A percentile compares a stretch with the other conserved stretches of the same genome.
Conservation (phyloP, 2,888 invertebrate species). For the Microctonus aethiopoides region DNA sequence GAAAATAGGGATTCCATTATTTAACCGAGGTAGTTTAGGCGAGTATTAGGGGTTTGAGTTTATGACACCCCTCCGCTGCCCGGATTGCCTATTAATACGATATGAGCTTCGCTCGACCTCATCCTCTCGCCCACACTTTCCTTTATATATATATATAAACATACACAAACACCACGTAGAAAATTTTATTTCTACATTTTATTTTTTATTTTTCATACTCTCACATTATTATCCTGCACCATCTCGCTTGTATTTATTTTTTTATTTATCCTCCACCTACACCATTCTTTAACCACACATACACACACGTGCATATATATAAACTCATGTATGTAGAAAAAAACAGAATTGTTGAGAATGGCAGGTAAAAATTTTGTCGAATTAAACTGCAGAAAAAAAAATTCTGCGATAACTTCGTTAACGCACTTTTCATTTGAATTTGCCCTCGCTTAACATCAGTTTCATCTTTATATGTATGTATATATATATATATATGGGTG, state of each 20-base stretch:
- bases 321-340: constrained; percentile 18
- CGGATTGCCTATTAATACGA: constrained; percentile 68
- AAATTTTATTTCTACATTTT: no score
- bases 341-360: constrained; percentile 30
- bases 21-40: constrained; percentile 67
- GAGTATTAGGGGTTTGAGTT: constrained; percentile 67
- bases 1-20: constrained; percentile 66
- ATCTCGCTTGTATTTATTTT: no score
- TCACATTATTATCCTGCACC: no score
- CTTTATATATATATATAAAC: not conserved
- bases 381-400: no score
- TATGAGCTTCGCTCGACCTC: constrained; percentile 61
- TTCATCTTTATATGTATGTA: constrained; percentile 18
- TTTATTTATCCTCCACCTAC: no score
- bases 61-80: constrained; percentile 67
- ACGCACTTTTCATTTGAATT: constrained; percentile 17
- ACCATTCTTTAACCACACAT: no score
- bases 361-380: constrained; percentile 34
- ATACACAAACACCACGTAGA: not conserved
- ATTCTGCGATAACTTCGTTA: no score
- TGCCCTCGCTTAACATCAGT: constrained; percentile 15
- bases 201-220: no score
- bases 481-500: not conserved
- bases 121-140: constrained; percentile 30
- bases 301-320: no score